Evolutionary conservation across 37 sponge, comb jelly and placozoan species (phyloP), one percentile per base, ranked within the genome.

Genomic region (Cliona cf. orientalis): DNA sequence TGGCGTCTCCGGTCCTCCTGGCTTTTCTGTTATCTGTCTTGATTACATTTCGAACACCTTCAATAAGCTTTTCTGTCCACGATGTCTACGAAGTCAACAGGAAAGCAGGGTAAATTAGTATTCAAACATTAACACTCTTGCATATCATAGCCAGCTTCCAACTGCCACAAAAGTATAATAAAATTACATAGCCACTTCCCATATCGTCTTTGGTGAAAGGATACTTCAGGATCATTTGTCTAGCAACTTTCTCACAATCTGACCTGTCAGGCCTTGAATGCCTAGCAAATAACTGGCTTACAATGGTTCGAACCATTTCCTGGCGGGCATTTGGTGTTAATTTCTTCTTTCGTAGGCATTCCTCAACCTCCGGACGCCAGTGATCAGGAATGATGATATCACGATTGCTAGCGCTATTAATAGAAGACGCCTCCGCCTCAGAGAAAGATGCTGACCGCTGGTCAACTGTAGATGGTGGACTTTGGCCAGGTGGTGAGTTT

Each of bases 11-110:
- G n/a, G n/a, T 22, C 26, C 6, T 5, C n/a, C 26, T 61, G n/a
- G 42, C 69, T 22, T 69, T 69, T 29, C 29, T 69, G 22, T 41
- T 35, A 32, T 69, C 69, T 7, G 9, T 37, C 22, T 69, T 69
- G 69, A 69, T 69, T 6, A 69, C 69, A 69, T 69, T 69, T 33
- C 69, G 6, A 37, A 80, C 70, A 45, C 80, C 57, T 31, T 80
- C 80, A 46, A 80, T 45, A 28, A 67, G 43, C 66, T 64, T 78
- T 11, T 78, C 58, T 4, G 40, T 38, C 69, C 80, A 80, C 36
- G 80, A 80, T 58, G 39, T 41, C 80, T 80, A 41, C 25, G 68
- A 29, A 76, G 59, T 59, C 23, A 4, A 25, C 11, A 63, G 7
- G 14, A 11, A 78, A 78, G 64, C 33, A 42, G n/a, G n/a, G n/a